A percentile compares a stretch with the other conserved stretches of the same genome.
Evolutionary conservation across 2,888 invertebrate species (phyloP).

Genomic region (Noctua comes): DNA sequence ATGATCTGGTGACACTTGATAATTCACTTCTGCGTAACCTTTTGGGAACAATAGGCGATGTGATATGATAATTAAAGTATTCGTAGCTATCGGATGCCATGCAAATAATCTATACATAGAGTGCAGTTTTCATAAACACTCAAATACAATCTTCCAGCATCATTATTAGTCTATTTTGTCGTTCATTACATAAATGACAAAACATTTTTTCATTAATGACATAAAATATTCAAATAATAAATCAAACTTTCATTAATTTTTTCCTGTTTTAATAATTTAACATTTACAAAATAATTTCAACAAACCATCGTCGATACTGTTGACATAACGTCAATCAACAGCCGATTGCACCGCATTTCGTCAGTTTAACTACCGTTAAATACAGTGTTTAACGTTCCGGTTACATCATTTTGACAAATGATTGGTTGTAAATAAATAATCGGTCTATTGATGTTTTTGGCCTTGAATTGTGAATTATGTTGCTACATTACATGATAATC

Average conservation of each 20-base stretch:
- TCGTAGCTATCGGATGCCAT: not conserved
- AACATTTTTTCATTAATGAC: not conserved
- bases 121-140: not conserved
- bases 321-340: conserved; percentile 58
- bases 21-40: not conserved
- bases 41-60: not conserved
- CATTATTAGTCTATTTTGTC: not conserved
- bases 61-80: not conserved
- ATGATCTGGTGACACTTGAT: too few species aligned
- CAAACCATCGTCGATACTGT: conserved; percentile 20
- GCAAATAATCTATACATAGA: not conserved
- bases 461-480: conserved; percentile 24
- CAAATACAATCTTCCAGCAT: not conserved
- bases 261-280: conserved; percentile 17
- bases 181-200: not conserved
- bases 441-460: conserved; percentile 16
- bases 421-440: conserved; percentile 41
- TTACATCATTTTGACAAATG: conserved; percentile 45
- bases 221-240: not conserved
- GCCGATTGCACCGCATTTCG: conserved; percentile 53
- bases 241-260: not conserved
- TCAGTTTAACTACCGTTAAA: conserved; percentile 60
- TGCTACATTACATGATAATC: not conserved
- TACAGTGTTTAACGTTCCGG: conserved; percentile 37
- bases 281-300: conserved; percentile 39